Evolutionary conservation across 2,888 invertebrate genomes (phyloP), one percentile per base, ranked within the genome.

Genomic region (Brachylomia viminalis): DNA sequence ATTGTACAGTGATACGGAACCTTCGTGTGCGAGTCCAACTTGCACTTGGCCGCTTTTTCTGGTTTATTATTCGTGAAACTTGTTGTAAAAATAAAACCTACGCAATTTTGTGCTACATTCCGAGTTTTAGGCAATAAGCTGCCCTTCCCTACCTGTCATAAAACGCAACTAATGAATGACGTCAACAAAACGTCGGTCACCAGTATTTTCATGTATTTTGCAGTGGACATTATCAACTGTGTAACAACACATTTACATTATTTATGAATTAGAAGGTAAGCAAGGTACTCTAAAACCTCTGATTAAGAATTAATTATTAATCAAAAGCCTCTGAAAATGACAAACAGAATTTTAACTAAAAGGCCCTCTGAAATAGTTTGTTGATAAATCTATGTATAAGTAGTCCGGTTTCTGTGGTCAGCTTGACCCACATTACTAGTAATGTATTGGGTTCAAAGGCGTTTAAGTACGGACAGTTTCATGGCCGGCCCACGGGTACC

Each of bases 401-500:
- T 38, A 38, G 38, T 56, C 20, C 49, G 65, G 47, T 66, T 80
- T 49, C 38, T 54, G 67, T 52, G 84, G 84, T 72, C 59, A 76
- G 72, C 67, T 79, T 88, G 88, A 86, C 88, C 86, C 67, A 88
- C 74, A 86, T 86, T 77, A 20, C 71, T 62, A 47, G 67, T 84
- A 83, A 83, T 86, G 84, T 86, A 88, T 87, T 77, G 69, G 77
- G 86, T 71, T 75, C 79, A 78, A 75, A 83, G 56, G 77, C 79
- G 59, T 79, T 88, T 81, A 81, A 88, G 87, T 79, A 87, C 85
- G 85, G 88, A 67, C 77, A 70, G 69, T 77, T 86, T 81, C 79
- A 83, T 77, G 68, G 65, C 65, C 77, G 77, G 79, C 86, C 76
- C 79, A 77, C 66, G 74, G 72, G 75, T 20, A 56, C 72, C 81